These are phyloP conservation scores for Ciconia nigra DNA, from an alignment of 2,797 vertebrate species.

Conservation along the genomic window DNA sequence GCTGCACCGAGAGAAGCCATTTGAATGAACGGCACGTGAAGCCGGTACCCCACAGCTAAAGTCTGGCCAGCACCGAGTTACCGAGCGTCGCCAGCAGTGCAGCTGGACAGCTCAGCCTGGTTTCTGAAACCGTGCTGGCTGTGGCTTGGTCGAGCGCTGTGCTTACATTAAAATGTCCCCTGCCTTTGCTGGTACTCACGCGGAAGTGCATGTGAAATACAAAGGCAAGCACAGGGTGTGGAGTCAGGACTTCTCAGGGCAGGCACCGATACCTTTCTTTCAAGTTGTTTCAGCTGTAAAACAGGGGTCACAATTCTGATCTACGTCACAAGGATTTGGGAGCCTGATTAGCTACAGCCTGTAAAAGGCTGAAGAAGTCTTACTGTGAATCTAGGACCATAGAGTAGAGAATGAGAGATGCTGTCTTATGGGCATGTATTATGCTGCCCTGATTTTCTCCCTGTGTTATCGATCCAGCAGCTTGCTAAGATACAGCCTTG, in stretches of 20 bases:
- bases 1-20: not conserved
- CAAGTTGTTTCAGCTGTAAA: not conserved
- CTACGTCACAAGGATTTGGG: not conserved
- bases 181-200: not conserved
- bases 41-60: not conserved
- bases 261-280: not conserved
- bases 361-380: not conserved
- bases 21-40: not conserved
- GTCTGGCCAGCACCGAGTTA: not conserved
- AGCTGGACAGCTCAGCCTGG: not conserved
- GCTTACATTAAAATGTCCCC: not conserved
- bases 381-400: not conserved
- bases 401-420: not conserved
- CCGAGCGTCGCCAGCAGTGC: accelerated
- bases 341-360: not conserved
- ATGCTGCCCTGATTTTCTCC: constrained; percentile 9
- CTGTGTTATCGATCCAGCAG: not conserved
- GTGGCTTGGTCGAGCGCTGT: not conserved
- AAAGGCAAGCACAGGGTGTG: not conserved
- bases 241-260: not conserved
- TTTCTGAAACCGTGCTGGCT: not conserved
- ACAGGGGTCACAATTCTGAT: not conserved
- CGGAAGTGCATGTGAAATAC: not conserved
- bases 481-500: constrained; percentile 9
- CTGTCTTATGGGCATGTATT: not conserved